Evolutionary conservation across 2,888 invertebrate genomes (phyloP).

Genomic region (Crematogaster levior): DNA sequence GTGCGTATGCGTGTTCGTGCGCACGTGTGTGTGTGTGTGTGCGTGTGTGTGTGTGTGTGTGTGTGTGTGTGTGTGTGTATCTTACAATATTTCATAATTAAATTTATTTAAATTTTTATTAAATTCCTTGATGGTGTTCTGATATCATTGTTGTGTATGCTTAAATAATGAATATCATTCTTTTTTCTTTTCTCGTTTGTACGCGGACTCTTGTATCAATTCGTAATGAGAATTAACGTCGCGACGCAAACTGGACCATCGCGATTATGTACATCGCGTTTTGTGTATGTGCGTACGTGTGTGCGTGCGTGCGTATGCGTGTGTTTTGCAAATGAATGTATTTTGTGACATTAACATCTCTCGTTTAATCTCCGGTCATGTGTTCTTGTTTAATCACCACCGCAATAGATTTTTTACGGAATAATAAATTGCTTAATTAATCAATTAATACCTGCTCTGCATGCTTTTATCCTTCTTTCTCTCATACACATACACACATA

Average conservation of each 20-base stretch:
- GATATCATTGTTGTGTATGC: slow-evolving; percentile 28
- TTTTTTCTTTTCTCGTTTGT: slow-evolving; percentile 48
- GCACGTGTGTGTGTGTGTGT: too few relatives aligned
- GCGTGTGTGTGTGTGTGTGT: background rate
- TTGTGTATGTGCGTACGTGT: slow-evolving; percentile 31
- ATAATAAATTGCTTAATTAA: slow-evolving; percentile 54
- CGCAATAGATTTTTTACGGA: slow-evolving; percentile 62
- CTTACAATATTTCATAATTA: slow-evolving; percentile 44
- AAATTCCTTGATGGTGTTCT: slow-evolving; percentile 41
- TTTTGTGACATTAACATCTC: slow-evolving; percentile 41
- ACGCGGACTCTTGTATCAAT: slow-evolving; percentile 11
- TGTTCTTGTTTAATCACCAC: slow-evolving; percentile 43
- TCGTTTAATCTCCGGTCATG: slow-evolving; percentile 40
- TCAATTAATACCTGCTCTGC: slow-evolving; percentile 53
- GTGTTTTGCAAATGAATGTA: slow-evolving; percentile 26
- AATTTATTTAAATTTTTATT: slow-evolving; percentile 39
- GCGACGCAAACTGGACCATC: slow-evolving; percentile 50
- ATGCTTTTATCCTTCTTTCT: slow-evolving; percentile 50
- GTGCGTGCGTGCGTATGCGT: slow-evolving; percentile 32
- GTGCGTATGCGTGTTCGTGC: too few relatives aligned
- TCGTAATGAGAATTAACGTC: slow-evolving; percentile 48
- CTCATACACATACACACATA: slow-evolving; percentile 30
- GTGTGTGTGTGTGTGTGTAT: background rate
- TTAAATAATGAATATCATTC: slow-evolving; percentile 9
- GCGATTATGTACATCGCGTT: slow-evolving; percentile 41